Base-by-base conservation (phyloP, 2,888 invertebrate genomes). In the Calliopum simillimum region DNA sequence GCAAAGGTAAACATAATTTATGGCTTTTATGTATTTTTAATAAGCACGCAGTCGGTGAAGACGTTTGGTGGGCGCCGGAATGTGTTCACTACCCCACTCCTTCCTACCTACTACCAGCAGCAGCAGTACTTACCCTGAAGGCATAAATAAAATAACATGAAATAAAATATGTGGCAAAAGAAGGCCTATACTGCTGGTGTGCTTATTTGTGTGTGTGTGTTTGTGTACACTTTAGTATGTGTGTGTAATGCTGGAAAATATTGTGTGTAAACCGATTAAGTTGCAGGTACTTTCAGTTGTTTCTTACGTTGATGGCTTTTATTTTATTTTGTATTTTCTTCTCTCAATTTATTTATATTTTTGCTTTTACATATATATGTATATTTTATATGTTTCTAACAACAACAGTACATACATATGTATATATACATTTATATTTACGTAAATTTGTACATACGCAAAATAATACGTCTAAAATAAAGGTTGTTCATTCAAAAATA, bases 1-100 rank as follows among this genome's bases (percentile, higher is more conserved):
- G 46, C 25, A 25, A 55, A 66, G 56, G 76, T 74, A 76, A 80
- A 79, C 77, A 81, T 78, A 79, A 80, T 79, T 79, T 81, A 81
- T 80, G 80, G 75, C 51, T 77, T 79, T 79, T 80, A 78, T 79
- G 78, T 79, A 77, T 75, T 76, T 80, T 79, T 81, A 81, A 80
- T 81, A 80, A 80, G 79, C 71, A 75, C 75, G 73, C 74, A 73
- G 66, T 76, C 33, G 33, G 33, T 6, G 33, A 4, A 33, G 33
- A 8, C 33, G 8, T 33, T 8, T 8, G 33, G 33, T 5, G 33
- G 8, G 33, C 33, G 1, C 8, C 8, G 33, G n/a, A n/a, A n/a
- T n/a, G n/a, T n/a, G n/a, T n/a, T n/a, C n/a, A n/a, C n/a, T n/a
- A n/a, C n/a, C n/a, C n/a, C n/a, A n/a, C n/a, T n/a, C n/a, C n/a